Base-by-base conservation (phyloP, 2,888 invertebrate genomes). In the Parnassius orleans region DNA sequence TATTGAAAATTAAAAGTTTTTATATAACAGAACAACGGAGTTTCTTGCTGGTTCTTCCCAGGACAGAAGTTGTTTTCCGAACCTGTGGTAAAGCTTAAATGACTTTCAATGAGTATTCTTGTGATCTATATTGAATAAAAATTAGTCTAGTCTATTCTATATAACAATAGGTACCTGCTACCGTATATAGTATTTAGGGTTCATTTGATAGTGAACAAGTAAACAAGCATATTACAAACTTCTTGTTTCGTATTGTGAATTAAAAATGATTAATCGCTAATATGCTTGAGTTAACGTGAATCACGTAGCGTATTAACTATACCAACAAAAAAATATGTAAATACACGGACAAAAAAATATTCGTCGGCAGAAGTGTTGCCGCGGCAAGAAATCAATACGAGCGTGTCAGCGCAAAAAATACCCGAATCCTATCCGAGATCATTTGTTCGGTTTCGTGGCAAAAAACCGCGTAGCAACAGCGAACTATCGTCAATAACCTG, bases 361-460 rank as follows among this genome's bases (percentile, higher is more conserved):
- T 48, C 15, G 48, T 14, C 48, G 10, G 48, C 14, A 14, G 48
- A 48, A 48, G 48, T 48, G 48, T 48, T 48, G 58, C 61, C 41
- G 41, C 51, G 46, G 46, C 59, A 57, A 65, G 60, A 55, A 65
- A 57, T 61, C 55, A 48, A 48, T 14, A 12, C 14, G 14, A 48
- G 33, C 47, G 44, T 57, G 43, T 52, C 52, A 43, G 24, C 44
- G 53, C 41, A 59, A 59, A 59, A 59, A 59, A 53, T 9, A 53
- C 47, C 24, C 48, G 48, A 11, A n/a, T 53, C 59, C 46, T 52
- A 52, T 12, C 11, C 44, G 24, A 59, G 47, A 33, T 41, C 11
- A 12, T 48, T 48, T 48, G 48, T 48, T 59, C 47, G 59, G 47
- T 47, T 46, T 53, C 14, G 33, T 10, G 11, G 59, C 59, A 53